Base-by-base conservation (phyloP, 2,797 vertebrate genomes). In the Gouania willdenowi region DNA sequence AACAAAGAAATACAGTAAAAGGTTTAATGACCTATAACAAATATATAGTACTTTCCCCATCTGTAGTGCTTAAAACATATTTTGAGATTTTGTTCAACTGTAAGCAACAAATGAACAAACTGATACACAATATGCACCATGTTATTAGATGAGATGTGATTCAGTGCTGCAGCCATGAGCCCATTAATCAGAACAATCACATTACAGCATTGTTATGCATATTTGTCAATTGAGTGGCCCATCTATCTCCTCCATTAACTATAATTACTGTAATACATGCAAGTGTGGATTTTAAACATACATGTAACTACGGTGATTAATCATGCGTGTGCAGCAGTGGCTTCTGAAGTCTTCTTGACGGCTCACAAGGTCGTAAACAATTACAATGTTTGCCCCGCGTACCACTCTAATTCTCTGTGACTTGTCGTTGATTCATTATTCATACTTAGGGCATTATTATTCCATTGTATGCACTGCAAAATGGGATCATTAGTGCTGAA, bases 401-500 rank as follows among this genome's bases (percentile, higher is more conserved):
- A 23, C 62, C 45, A 56, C 47, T 64, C 60, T 56, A 59, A 76
- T 52, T 38, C 74, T 52, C 54, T 3, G 12, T 61, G 68, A 67
- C 68, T 61, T 70, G 73, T 70, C 53, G 36, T 59, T 33, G 68
- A 78, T 78, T 85, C 80, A 85, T 87, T 83, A 84, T 79, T 83
- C 79, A 82, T 75, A 68, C 69, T 78, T 68, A 76, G 44, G 26
- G 41, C 58, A 52, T 82, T 83, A 82, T 85, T 82, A 83, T 77
- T 71, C 79, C 66, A 79, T 84, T 84, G 78, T 85, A 60, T 47
- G 61, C 55, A 0, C 39, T 59, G 66, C 69, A 75, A 82, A 84
- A 87, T 81, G 61, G 69, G 75, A 78, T 83, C 77, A 79, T 87
- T 87, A 85, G 69, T 25, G 38, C 43, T 57, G 64, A 83, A 81